Base-by-base conservation (phyloP, 2,797 vertebrate species). In the Lindbergichthys nudifrons region DNA sequence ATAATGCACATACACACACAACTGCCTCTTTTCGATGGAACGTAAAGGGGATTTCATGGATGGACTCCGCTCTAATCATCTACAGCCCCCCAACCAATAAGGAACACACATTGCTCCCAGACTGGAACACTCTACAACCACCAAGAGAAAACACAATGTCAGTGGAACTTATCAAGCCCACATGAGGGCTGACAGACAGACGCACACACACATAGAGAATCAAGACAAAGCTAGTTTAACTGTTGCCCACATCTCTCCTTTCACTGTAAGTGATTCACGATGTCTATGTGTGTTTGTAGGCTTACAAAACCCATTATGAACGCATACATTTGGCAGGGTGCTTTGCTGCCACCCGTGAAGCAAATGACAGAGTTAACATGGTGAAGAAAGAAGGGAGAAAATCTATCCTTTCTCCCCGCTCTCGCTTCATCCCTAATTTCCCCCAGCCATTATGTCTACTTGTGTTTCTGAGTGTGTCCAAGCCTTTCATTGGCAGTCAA, bases 181-280 rank as follows among this genome's bases (percentile, higher is more conserved):
- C 90, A 93, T 91, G 92, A 92, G 86, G 75, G 71, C 71, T 81
- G 80, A 88, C 85, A 79, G 54, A 81, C 76, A 80, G 16, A 60
- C 71, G 65, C 65, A 64, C 69, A 78, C 53, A 61, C 52, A 58
- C 68, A 45, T 71, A 77, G 48, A 81, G 42, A 75, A 77, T 82
- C 70, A 80, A 84, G 82, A 80, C 84, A 47, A 75, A 77, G 79
- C 88, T 77, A 73, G 86, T 89, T 89, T 83, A 89, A 91, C 78
- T 87, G 79, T 85, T 89, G 85, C 89, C 88, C 84, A 71, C 86
- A 82, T 93, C 88, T 92, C 90, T 60, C 87, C 77, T 92, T 93
- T 93, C 89, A 89, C 77, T 81, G 72, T 92, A 92, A 94, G 91
- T 90, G 93, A 91, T 92, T 93, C 92, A 91, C 90, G 89, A 91